Evolutionary conservation across 53 echinoderm and acorn worm species (phyloP), one percentile per base, ranked within the genome.

Genomic region (Paracentrotus lividus): DNA sequence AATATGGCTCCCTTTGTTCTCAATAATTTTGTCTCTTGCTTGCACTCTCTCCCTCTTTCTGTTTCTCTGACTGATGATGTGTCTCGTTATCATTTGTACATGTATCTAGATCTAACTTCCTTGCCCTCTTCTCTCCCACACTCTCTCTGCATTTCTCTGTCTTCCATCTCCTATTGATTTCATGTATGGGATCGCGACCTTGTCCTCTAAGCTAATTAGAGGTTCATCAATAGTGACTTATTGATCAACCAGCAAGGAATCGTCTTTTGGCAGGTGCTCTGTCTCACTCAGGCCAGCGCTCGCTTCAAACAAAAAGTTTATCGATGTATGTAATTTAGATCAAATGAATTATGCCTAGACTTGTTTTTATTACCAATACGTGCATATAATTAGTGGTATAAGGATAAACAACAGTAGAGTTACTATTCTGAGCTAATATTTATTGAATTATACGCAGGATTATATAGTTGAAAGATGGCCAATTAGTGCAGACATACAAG

Each of bases 201-300:
- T 72, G 72, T 15, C 72, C 72, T 14, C 20, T 18, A 26, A 72
- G 72, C 40, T 72, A 72, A 72, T 72, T 72, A 72, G 36, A 5
- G 18, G 36, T 40, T 18, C 72, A 72, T 72, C 72, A 32, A 72
- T 72, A 72, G 36, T 72, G 72, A 40, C 72, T 38, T 72, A 38
- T 36, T 72, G 72, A 72, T 72, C 32, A 36, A 21, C 14, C 33
- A 38, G 72, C 36, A 1, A 18, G n/a, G n/a, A n/a, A n/a, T n/a
- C 5, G 72, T 40, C 40, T 66, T 72, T 18, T 72, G 40, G 8
- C 72, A 72, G 72, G 72, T 72, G 72, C 18, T 72, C 72, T 21
- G 3, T 38, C 40, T 72, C 36, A 20, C 18, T 13, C 14, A 69
- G 38, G 69, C 69, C 26, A 38, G 15, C 38, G 1, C 38, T 38